Evolutionary conservation across 2,797 vertebrate species (phyloP).

Genomic region (Brotula barbata): DNA sequence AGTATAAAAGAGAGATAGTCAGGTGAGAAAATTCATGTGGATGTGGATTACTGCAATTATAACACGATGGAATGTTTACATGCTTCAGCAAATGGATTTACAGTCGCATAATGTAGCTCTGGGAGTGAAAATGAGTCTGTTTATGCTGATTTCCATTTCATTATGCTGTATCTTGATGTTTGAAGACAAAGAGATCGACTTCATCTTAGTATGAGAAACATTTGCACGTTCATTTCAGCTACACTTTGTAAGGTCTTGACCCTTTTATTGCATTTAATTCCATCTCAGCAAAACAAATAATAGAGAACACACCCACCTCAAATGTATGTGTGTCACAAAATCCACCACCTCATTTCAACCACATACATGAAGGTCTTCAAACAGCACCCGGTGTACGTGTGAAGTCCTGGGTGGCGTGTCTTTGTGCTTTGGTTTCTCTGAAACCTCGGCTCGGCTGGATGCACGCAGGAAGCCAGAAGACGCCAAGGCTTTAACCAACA

Average conservation of each 20-base stretch:
- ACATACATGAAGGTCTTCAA: constrained; percentile 24
- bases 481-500: constrained; percentile 54
- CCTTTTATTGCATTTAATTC: constrained; percentile 13
- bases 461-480: constrained; percentile 58
- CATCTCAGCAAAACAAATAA: constrained; percentile 10
- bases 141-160: no score
- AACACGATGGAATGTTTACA: no score
- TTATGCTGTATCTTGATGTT: no score
- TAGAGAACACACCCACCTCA: constrained; percentile 18
- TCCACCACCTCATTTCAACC: constrained; percentile 26
- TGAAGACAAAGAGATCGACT: no score
- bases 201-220: no score
- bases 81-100: no score
- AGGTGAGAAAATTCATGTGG: constrained; percentile 1
- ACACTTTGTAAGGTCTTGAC: no score
- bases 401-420: constrained; percentile 29
- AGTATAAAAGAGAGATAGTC: no score
- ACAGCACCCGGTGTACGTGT: constrained; percentile 43
- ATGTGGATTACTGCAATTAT: not conserved
- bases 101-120: no score
- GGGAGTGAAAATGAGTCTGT: no score
- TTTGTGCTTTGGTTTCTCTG: constrained; percentile 26
- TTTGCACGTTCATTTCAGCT: no score
- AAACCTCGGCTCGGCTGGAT: constrained; percentile 16
- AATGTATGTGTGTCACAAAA: constrained; percentile 19